Percentiles rank a stretch among this genome's conserved stretches.
Conservation (phyloP, 2,797 vertebrate species). For the Petrocephalus sullivani region DNA sequence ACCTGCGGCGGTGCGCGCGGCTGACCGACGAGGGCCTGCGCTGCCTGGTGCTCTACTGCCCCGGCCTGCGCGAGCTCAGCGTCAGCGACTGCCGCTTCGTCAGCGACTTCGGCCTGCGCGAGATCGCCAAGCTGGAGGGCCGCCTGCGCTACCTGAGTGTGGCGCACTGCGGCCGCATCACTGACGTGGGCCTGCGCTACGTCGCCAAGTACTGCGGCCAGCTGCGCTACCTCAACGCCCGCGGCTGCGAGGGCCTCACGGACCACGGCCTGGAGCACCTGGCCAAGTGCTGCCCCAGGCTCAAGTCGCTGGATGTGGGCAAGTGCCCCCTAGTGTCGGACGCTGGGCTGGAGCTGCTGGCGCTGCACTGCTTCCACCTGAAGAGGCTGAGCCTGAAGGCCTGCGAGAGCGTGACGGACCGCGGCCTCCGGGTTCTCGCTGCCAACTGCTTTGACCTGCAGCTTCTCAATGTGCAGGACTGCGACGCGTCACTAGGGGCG, state of each 20-base stretch:
- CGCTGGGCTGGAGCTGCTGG: slow-evolving; percentile 87
- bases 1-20: slow-evolving; percentile 85
- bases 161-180: slow-evolving; percentile 91
- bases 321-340: slow-evolving; percentile 96
- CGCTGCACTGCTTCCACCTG: slow-evolving; percentile 87
- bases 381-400: slow-evolving; percentile 90
- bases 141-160: slow-evolving; percentile 92
- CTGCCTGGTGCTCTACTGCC: slow-evolving; percentile 89
- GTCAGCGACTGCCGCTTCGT: slow-evolving; percentile 92
- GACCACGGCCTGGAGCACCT: slow-evolving; percentile 92
- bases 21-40: slow-evolving; percentile 90
- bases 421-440: slow-evolving; percentile 86
- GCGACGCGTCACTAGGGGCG: slow-evolving; percentile 88
- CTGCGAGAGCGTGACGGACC: slow-evolving; percentile 88
- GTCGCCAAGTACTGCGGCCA: slow-evolving; percentile 90
- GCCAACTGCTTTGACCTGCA: slow-evolving; percentile 95
- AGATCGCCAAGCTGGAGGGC: slow-evolving; percentile 90
- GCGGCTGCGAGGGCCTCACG: slow-evolving; percentile 91
- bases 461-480: slow-evolving; percentile 96
- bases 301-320: slow-evolving; percentile 90
- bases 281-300: slow-evolving; percentile 88
- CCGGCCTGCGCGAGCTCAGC: slow-evolving; percentile 82
- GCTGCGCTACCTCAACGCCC: slow-evolving; percentile 82
- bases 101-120: slow-evolving; percentile 89
- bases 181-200: slow-evolving; percentile 92